Base-by-base conservation (phyloP, 2,888 invertebrate genomes). In the Heliconius hortense region DNA sequence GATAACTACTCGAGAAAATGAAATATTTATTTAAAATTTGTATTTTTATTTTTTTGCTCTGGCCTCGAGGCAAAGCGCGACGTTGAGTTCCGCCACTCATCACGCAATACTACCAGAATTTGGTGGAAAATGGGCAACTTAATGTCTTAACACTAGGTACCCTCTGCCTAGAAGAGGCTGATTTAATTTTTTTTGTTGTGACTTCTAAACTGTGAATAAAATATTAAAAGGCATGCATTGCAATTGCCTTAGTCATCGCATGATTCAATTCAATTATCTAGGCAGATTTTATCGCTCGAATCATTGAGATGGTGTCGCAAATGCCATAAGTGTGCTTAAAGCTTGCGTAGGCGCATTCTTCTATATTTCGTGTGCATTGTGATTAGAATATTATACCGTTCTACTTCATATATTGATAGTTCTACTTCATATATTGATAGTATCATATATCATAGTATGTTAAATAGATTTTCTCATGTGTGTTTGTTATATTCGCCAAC, bases 201-300 rank as follows among this genome's bases (percentile, higher is more conserved):
- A 48, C 18, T 66, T 39, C 43, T 26, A 26, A 75, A 67, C 71
- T 28, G 43, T 53, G 43, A 71, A 43, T 53, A 59, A 72, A 28
- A 75, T 73, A 75, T 76, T 59, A 73, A 73, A 63, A 77, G 53
- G n/a, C 67, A 67, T 31, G 72, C 68, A 76, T 78, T 71, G 71
- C 78, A 73, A 75, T 77, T 75, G 74, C 43, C 73, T 78, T 75
- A 77, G 73, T 78, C 78, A 78, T 76, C 69, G 72, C 71, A 72
- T 79, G 77, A 79, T 77, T 77, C 78, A 76, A 77, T 78, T 74
- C 76, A 79, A 79, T 77, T 76, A 79, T 77, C 77, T 77, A 74
- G 74, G 74, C 75, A 79, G 75, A 79, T 79, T 72, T 74, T 76
- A 79, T 76, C 77, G 66, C 39, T 76, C 72, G 75, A 68, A 76